Evolutionary conservation across 2,113 vertebrate genomes (phyloP).

Genomic region (Anser cygnoides): DNA sequence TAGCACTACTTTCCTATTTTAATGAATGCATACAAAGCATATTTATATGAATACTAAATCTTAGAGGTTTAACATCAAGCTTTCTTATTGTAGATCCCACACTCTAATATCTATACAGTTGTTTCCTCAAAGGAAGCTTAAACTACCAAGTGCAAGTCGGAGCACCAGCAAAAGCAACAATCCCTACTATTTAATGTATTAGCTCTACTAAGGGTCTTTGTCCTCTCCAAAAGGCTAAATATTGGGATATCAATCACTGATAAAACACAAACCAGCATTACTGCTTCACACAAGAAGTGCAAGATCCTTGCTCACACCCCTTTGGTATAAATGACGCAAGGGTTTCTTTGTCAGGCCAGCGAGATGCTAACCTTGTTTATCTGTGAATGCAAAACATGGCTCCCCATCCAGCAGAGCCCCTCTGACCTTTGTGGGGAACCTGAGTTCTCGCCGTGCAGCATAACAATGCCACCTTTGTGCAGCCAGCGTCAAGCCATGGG

Average conservation of each 20-base stretch:
- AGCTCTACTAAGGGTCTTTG: not conserved
- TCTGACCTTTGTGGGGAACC: conserved; percentile 43
- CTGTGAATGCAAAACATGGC: conserved; percentile 42
- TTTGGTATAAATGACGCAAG: not conserved
- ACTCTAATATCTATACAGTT: not conserved
- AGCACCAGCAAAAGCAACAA: not conserved
- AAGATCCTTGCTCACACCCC: not conserved
- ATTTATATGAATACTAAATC: not conserved
- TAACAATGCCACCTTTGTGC: conserved; percentile 73
- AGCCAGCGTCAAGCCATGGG: not conserved
- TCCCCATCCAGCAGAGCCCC: conserved; percentile 54
- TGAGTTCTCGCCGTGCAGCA: conserved; percentile 1
- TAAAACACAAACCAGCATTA: not conserved
- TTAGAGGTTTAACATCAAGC: not conserved
- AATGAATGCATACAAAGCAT: not conserved
- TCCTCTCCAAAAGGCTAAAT: not conserved
- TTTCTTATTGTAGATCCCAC: not conserved
- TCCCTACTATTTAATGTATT: not conserved
- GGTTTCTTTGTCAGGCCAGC: conserved; percentile 15
- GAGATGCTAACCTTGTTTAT: conserved; percentile 59
- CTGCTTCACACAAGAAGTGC: not conserved
- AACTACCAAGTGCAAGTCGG: not conserved
- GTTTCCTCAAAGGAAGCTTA: not conserved
- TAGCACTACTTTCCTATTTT: conserved; percentile 1
- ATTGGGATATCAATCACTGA: not conserved